Evolutionary conservation across 2,888 invertebrate genomes (phyloP), one percentile per base, ranked within the genome.

Genomic region (Penaeus monodon): DNA sequence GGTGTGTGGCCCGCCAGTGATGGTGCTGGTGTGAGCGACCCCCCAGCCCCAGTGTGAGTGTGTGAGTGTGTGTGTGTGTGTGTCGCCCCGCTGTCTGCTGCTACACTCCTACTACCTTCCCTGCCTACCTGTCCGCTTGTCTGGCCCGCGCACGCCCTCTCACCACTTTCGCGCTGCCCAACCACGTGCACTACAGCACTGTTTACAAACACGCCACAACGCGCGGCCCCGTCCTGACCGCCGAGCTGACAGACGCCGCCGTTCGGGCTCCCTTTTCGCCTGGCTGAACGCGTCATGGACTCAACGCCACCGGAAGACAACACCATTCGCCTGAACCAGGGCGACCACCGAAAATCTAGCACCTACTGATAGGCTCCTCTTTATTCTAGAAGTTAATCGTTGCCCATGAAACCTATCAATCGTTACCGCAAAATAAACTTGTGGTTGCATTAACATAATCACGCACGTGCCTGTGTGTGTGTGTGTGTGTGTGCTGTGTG

Each of bases 71-170:
- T 57, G 57, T 57, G 33, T 33, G 57, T 57, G 57, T 57, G 57
- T 57, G 57, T 57, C 57, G 57, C 57, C 57, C 57, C 57, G 57
- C 57, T 57, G 57, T 57, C 57, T 57, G 57, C 57, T 57, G 57
- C 57, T 57, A 57, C 57, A 57, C 57, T 57, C 57, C 57, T 57
- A 57, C 57, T 57, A 57, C 57, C 57, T 57, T 57, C 57, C 57
- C 57, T 57, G 57, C 57, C 57, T 57, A 57, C 57, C 57, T 57
- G 57, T 57, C 57, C 57, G 57, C 57, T 57, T 57, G 64, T 65
- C 79, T 65, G 57, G 57, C 63, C 57, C 76, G 63, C 63, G 79
- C 79, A 24, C 79, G 57, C 79, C 29, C 76, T 74, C 76, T 76
- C 76, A n/a, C 79, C 63, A 22, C n/a, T 38, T 57, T 57, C 27